Base-by-base conservation (phyloP, 1,140 invertebrate genomes). In the Orchesella cincta region DNA sequence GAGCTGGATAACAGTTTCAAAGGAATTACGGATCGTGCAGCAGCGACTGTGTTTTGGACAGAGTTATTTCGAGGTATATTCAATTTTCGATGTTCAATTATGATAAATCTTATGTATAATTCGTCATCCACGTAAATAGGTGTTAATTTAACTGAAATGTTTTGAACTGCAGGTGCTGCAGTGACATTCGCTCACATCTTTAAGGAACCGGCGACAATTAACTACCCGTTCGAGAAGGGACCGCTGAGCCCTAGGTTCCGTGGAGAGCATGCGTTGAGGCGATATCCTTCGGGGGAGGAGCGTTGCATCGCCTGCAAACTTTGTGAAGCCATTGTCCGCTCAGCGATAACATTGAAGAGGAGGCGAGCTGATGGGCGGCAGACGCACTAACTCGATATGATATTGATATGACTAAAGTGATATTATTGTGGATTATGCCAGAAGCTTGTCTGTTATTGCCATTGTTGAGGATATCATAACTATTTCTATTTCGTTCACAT, bases 391-490 rank as follows among this genome's bases (percentile, higher is more conserved):
- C 97, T 0, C 90, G 97, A 80, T 99, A 99, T 85, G 98, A 99
- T 87, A 99, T 99, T 84, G 98, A 99, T 85, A 99, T 99, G 98
- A 98, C 97, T 3, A 99, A 99, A 87, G 99, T 98, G 87, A 99
- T 99, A 85, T 99, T 98, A 85, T 99, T 97, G 87, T 97, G 98
- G 31, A 98, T 99, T 85, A 99, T 97, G 86, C 96, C 98, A 88
- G 98, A 99, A 87, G 97, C 97, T 0, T 99, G 98, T 86, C 98
- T 67, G 98, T 99, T 20, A 97, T 99, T 88, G 98, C 98, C n/a
- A 99, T 99, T 83, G 97, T 99, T 20, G 97, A 99, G 89, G 91
- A 92, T 88, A 83, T 76, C 57, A n/a, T n/a, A n/a, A n/a, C n/a
- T n/a, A n/a, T n/a, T n/a, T n/a, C n/a, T n/a, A n/a, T n/a, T n/a